These are phyloP conservation scores for Amphipoea oculea DNA, from an alignment of 2,888 invertebrate species.

Conservation along the genomic window DNA sequence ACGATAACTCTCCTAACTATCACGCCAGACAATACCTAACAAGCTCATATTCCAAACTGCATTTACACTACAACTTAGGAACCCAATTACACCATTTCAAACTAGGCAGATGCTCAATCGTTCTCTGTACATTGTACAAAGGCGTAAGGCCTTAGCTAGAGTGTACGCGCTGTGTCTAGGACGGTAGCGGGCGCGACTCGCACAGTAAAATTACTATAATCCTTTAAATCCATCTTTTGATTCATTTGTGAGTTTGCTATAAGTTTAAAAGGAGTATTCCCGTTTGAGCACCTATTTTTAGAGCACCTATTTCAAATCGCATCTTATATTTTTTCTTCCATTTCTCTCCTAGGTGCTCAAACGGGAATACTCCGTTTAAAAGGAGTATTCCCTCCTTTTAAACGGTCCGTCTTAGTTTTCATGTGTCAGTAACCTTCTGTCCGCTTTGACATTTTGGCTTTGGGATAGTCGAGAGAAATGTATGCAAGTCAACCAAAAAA, in stretches of 20 bases:
- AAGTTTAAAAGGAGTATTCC: too few species aligned
- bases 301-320: too few species aligned
- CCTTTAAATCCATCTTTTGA: too few species aligned
- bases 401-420: too few species aligned
- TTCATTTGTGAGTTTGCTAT: background rate
- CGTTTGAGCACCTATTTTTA: too few species aligned
- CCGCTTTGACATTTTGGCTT: background rate
- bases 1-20: constrained; percentile 23
- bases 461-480: background rate
- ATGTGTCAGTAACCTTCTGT: too few species aligned
- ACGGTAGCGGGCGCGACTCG: background rate
- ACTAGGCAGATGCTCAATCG: constrained; percentile 43
- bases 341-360: too few species aligned
- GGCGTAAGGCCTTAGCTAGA: background rate
- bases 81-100: constrained; percentile 54
- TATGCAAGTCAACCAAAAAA: background rate
- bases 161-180: background rate
- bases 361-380: too few species aligned
- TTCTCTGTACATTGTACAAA: constrained; percentile 41
- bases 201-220: background rate
- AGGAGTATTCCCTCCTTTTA: too few species aligned
- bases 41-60: constrained; percentile 36
- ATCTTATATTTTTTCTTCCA: too few species aligned
- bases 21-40: constrained; percentile 18
- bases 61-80: constrained; percentile 40